Base-by-base conservation (phyloP, 2,797 vertebrate species). In the Strix occidentalis region DNA sequence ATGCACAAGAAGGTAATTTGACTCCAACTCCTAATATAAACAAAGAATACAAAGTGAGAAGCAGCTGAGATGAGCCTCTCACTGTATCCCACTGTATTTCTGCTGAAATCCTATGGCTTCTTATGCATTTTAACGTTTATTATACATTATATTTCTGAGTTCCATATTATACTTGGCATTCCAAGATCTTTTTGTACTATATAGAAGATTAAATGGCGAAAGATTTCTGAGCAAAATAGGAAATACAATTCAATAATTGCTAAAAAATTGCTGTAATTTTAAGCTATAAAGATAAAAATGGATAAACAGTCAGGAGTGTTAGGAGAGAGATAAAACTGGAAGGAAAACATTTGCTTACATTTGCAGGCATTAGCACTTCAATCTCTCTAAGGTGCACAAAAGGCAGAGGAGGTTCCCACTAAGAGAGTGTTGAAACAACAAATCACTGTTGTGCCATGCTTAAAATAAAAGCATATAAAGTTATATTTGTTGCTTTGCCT, bases 221-320 rank as follows among this genome's bases (percentile, higher is more conserved):
- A 75, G 9, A 46, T 48, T 80, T 83, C 86, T 65, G 17, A 83
- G 57, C 25, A 68, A 79, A 87, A 92, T 28, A 90, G 74, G n/a
- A 85, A 92, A 88, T 54, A 46, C 8, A 66, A 75, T 65, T 91
- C 69, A 91, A 35, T 77, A 90, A 76, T 65, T 90, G 31, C 61
- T 90, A 33, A 66, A 93, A 31, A 93, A 46, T 29, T 80, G 60
- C 57, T 77, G 35, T 41, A 84, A 89, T 95, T 95, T 89, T 58
- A 92, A 87, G 54, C 25, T 51, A 58, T 35, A 83, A 74, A 89
- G 41, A 75, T n/a, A 90, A 45, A 89, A n/a, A 56, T 45, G 23
- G 46, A 87, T 87, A 87, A 95, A 84, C 68, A 80, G 43, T 90
- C n/a, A 61, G 35, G 15, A 29, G 26, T 37, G 18, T 83, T 81